Percentiles rank a stretch among this genome's conserved stretches.
Conservation (phyloP, 2,797 vertebrate genomes). For the Girardinus metallicus region DNA sequence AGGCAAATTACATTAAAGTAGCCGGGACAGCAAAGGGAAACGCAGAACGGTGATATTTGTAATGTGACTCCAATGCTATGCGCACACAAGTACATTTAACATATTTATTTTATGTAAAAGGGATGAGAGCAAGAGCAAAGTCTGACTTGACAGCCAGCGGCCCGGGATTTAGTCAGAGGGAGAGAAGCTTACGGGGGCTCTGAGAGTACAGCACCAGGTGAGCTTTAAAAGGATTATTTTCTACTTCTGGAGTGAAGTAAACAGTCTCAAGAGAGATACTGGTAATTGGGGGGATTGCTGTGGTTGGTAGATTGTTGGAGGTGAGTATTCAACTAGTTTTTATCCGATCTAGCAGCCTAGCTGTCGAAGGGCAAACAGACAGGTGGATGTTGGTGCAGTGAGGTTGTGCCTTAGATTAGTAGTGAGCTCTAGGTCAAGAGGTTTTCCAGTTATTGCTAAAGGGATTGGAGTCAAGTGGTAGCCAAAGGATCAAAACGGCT, state of each 20-base stretch:
- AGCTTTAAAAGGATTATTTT: constrained; percentile 4
- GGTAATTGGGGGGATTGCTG: neutral
- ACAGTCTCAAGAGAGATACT: neutral
- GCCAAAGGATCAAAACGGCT: neutral
- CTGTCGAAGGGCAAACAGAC: neutral
- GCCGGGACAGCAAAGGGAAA: constrained; percentile 33
- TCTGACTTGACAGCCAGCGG: neutral
- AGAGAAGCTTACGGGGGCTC: constrained; percentile 3
- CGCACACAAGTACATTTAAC: neutral
- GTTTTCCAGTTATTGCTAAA: neutral
- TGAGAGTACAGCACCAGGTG: constrained; percentile 3
- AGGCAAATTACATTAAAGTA: constrained; percentile 37
- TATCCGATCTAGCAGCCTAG: neutral
- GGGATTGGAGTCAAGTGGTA: neutral
- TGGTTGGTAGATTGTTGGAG: neutral
- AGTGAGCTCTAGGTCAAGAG: neutral
- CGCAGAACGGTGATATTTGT: neutral
- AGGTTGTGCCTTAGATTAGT: neutral
- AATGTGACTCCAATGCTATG: neutral
- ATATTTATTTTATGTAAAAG: constrained; percentile 2
- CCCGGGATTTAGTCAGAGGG: neutral
- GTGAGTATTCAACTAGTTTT: neutral
- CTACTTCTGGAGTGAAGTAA: neutral
- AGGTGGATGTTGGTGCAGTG: neutral
- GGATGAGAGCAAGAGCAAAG: neutral